Evolutionary conservation across 23 tunicate genomes (phyloP).

Genomic region (Diplosoma virens): DNA sequence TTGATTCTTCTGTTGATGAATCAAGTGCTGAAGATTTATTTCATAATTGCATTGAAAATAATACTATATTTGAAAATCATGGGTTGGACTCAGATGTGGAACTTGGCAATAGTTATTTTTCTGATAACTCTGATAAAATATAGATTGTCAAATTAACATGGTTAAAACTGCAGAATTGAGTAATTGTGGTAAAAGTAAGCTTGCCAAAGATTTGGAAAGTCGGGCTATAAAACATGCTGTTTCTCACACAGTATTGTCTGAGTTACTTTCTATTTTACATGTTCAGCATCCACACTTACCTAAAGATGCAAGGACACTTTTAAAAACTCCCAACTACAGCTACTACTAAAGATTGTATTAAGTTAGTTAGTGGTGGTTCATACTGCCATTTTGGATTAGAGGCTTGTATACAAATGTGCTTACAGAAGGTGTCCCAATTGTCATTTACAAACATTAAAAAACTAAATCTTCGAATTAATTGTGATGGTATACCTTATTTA

Average conservation of each 20-base stretch:
- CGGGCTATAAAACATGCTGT: background rate
- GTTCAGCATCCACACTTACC: conserved; percentile 1
- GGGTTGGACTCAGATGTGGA: background rate
- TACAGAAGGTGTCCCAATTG: background rate
- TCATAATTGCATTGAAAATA: no score
- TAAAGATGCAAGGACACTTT: background rate
- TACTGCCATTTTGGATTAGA: conserved; percentile 7
- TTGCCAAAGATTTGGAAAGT: background rate
- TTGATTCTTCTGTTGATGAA: no score
- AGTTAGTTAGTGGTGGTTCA: background rate
- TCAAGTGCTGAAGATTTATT: no score
- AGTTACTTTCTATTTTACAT: background rate
- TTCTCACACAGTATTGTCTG: background rate
- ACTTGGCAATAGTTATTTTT: background rate
- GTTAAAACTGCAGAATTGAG: no score
- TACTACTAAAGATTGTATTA: background rate
- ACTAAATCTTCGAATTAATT: background rate
- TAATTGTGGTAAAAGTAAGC: no score
- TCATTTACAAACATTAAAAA: no score
- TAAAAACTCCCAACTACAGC: background rate
- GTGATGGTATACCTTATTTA: conserved; percentile 8
- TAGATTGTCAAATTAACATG: no score
- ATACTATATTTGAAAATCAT: no score
- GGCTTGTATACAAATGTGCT: background rate
- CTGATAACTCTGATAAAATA: no score